Percentiles rank a stretch among this genome's conserved stretches.
Evolutionary conservation across 2,113 vertebrate genomes (phyloP).

Genomic region (Oryctolagus cuniculus): DNA sequence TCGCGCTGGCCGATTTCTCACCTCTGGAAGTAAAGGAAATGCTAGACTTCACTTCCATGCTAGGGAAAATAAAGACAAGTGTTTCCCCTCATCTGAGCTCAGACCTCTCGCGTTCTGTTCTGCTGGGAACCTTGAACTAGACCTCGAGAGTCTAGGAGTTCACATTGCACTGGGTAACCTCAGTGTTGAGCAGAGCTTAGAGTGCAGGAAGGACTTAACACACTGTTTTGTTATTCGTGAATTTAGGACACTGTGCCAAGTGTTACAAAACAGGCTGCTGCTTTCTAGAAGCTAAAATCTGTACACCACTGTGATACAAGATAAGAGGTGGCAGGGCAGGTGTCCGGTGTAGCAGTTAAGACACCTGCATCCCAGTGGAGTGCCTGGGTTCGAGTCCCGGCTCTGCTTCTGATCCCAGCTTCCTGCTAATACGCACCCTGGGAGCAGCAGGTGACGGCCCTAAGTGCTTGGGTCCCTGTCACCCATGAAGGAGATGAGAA

Average conservation of each 20-base stretch:
- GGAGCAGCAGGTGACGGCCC: too few relatives aligned
- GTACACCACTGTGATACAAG: not conserved
- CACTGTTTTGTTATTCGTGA: not conserved
- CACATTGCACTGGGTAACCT: not conserved
- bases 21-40: not conserved
- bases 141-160: not conserved
- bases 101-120: not conserved
- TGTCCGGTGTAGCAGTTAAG: too few relatives aligned
- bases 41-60: not conserved
- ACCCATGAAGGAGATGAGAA: too few relatives aligned
- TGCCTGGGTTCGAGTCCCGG: too few relatives aligned
- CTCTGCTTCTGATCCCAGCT: too few relatives aligned
- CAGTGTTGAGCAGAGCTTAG: too few relatives aligned
- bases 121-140: not conserved
- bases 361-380: too few relatives aligned
- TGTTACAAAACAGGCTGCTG: not conserved
- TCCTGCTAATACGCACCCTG: too few relatives aligned
- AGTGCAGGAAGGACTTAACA: not conserved
- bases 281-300: not conserved
- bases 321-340: not conserved
- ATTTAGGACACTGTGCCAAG: not conserved
- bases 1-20: too few relatives aligned
- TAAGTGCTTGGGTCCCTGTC: too few relatives aligned
- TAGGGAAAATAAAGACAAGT: not conserved
- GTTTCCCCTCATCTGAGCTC: not conserved